A percentile compares a stretch with the other conserved stretches of the same genome.
These are phyloP conservation scores for Popillia japonica DNA, from an alignment of 1,140 invertebrate genomes.

Conservation along the genomic window DNA sequence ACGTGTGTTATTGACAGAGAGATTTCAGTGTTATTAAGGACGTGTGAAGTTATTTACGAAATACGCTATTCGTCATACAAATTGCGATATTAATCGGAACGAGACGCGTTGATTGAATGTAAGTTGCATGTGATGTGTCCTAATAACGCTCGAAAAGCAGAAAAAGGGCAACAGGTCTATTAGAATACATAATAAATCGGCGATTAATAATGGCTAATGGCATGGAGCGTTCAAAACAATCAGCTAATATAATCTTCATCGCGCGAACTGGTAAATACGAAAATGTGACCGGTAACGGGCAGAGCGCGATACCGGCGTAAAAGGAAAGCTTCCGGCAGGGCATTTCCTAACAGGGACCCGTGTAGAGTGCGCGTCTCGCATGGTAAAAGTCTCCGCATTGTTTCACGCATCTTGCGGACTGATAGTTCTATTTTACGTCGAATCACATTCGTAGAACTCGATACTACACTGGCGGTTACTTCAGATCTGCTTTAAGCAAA, in stretches of 20 bases:
- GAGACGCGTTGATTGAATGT: background rate
- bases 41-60: background rate
- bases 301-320: background rate
- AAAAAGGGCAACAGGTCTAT: conserved; percentile 19
- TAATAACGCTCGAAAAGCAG: conserved; percentile 3
- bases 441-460: background rate
- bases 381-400: conserved; percentile 17
- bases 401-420: background rate
- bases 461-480: background rate
- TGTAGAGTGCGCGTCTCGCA: background rate
- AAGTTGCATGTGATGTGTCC: conserved; percentile 22
- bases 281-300: conserved; percentile 25
- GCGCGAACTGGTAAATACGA: conserved; percentile 27
- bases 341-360: conserved; percentile 23
- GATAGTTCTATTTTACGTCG: conserved; percentile 32
- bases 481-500: too few species aligned
- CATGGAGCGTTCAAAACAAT: background rate
- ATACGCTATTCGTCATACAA: background rate
- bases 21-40: background rate
- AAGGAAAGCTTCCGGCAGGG: conserved; percentile 19
- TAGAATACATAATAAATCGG: conserved; percentile 25
- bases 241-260: background rate
- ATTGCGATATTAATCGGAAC: background rate
- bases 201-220: conserved; percentile 13
- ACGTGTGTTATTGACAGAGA: background rate